A percentile compares a stretch with the other conserved stretches of the same genome.
Evolutionary conservation across 2,888 invertebrate species (phyloP).

Genomic region (Tipula confusa): DNA sequence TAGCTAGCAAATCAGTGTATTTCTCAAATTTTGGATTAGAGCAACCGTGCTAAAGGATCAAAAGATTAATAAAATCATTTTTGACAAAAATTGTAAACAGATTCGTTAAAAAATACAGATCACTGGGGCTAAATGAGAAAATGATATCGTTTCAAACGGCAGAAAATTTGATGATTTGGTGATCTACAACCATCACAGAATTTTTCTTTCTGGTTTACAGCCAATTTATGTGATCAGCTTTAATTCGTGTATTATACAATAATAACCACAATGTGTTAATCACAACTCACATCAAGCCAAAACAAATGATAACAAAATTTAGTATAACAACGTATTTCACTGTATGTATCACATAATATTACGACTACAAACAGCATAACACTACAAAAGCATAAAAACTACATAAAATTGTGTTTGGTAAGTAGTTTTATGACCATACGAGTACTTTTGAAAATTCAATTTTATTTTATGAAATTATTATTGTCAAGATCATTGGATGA

Average conservation of each 20-base stretch:
- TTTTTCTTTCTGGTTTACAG: background rate
- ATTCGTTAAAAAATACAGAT: too few species aligned
- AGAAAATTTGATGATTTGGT: too few species aligned
- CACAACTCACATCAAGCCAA: background rate
- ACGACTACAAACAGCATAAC: background rate
- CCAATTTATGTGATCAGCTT: background rate
- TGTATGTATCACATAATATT: background rate
- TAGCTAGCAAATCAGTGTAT: too few species aligned
- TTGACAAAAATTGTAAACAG: too few species aligned
- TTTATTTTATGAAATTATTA: background rate
- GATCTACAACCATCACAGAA: too few species aligned
- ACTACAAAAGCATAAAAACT: background rate
- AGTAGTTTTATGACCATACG: background rate
- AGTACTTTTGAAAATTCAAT: background rate
- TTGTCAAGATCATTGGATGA: background rate
- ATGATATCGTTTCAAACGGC: too few species aligned
- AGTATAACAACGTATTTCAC: background rate
- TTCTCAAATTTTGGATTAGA: too few species aligned
- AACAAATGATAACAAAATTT: background rate
- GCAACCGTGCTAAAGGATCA: too few species aligned
- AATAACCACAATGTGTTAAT: background rate
- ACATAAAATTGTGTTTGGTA: background rate
- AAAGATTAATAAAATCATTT: too few species aligned
- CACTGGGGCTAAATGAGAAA: too few species aligned
- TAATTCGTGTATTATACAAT: background rate